Percentiles rank a stretch among this genome's conserved stretches.
phyloP scores from a whole-genome alignment of 2,888 invertebrate species.

The Chouioia cunea region DNA sequence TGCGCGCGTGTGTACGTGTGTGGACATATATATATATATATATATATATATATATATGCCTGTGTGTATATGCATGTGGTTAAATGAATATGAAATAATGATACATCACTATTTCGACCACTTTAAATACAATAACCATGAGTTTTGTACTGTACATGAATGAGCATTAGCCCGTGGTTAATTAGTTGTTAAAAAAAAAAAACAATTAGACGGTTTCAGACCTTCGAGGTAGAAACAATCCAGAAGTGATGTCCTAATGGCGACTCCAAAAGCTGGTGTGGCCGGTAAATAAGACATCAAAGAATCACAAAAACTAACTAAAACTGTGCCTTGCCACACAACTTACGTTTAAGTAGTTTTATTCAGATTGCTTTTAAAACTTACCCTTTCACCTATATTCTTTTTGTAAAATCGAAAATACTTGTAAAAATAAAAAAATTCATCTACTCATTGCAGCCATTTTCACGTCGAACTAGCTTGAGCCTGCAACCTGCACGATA shows the following conservation, averaged over 20 bases:
- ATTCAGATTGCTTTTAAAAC: background rate
- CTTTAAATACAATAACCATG: too few relatives aligned
- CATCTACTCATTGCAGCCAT: slow-evolving; percentile 24
- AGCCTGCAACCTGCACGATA: background rate
- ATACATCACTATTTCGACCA: too few relatives aligned
- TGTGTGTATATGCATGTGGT: too few relatives aligned
- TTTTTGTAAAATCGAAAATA: background rate
- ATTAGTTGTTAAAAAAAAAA: too few relatives aligned
- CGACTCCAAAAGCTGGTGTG: slow-evolving; percentile 13
- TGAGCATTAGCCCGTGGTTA: too few relatives aligned
- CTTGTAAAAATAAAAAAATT: background rate
- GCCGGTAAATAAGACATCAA: slow-evolving; percentile 11
- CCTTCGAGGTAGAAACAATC: too few relatives aligned
- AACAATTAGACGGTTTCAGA: too few relatives aligned
- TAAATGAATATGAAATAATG: too few relatives aligned
- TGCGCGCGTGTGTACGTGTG: too few relatives aligned
- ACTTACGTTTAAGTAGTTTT: background rate
- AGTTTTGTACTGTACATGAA: too few relatives aligned
- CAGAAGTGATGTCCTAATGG: slow-evolving; percentile 23
- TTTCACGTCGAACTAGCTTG: slow-evolving; percentile 28
- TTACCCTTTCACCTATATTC: slow-evolving; percentile 17
- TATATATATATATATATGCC: too few relatives aligned
- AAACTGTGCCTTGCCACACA: background rate
- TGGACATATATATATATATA: too few relatives aligned
- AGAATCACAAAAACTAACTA: background rate